Evolutionary conservation across 2,113 vertebrate genomes (phyloP).

Genomic region (Chelonoidis abingdonii): DNA sequence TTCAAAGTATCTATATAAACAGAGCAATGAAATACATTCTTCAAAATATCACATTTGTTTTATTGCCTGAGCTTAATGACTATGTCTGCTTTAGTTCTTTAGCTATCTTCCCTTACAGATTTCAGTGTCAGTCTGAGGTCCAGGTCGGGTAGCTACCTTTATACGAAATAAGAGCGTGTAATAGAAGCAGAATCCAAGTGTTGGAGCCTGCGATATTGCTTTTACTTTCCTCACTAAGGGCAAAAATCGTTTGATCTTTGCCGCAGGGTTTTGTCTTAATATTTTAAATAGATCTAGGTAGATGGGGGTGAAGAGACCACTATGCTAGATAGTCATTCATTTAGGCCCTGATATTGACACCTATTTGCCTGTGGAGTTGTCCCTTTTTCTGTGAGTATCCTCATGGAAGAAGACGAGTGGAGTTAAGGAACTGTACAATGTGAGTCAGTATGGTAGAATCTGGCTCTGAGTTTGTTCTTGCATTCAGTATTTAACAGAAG

Average conservation of each 20-base stretch:
- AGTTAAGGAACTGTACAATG: constrained; percentile 13
- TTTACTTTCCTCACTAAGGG: constrained; percentile 11
- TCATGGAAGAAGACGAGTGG: neutral
- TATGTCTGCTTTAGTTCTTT: neutral
- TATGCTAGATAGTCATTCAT: constrained; percentile 68
- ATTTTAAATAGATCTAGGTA: constrained; percentile 63
- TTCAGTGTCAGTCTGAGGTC: neutral
- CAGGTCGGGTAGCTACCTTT: constrained; percentile 34
- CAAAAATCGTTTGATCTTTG: constrained; percentile 26
- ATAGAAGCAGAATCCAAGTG: constrained; percentile 16
- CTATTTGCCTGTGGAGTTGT: constrained; percentile 72
- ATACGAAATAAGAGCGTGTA: constrained; percentile 9
- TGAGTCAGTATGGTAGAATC: constrained; percentile 19
- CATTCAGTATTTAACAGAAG: accelerated
- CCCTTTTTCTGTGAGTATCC: constrained; percentile 63
- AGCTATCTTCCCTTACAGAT: neutral
- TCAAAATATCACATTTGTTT: neutral
- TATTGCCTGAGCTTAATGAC: neutral
- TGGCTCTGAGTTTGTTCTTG: constrained; percentile 3
- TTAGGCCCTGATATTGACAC: constrained; percentile 58
- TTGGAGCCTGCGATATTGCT: neutral
- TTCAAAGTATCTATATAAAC: neutral
- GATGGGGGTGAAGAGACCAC: constrained; percentile 58
- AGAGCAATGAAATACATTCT: neutral
- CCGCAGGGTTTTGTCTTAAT: constrained; percentile 59